Conservation (phyloP, 2,113 vertebrate species). For the Pimephales promelas region DNA sequence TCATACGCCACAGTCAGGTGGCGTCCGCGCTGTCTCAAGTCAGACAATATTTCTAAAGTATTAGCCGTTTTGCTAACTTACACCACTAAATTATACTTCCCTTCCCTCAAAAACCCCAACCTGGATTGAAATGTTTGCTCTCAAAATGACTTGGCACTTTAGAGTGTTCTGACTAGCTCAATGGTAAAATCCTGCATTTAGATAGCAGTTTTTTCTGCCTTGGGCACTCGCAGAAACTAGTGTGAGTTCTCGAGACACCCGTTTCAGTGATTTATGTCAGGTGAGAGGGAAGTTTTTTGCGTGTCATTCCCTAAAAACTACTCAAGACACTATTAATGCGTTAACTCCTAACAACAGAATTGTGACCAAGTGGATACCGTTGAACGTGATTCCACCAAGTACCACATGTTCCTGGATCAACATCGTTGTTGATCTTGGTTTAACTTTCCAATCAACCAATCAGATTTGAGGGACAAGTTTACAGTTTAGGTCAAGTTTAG, state of each 20-base stretch:
- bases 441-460: too few relatives aligned
- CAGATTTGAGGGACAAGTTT: too few relatives aligned
- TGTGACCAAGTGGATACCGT: slow-evolving; percentile 22
- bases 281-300: background rate
- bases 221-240: background rate
- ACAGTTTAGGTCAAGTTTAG: too few relatives aligned
- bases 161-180: background rate
- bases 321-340: too few relatives aligned
- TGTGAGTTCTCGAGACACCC: background rate
- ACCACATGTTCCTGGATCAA: too few relatives aligned
- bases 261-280: slow-evolving; percentile 12
- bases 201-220: too few relatives aligned
- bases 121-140: background rate
- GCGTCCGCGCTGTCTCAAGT: too few relatives aligned
- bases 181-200: too few relatives aligned
- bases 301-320: background rate
- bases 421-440: too few relatives aligned
- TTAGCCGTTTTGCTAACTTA: background rate
- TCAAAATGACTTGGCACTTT: background rate
- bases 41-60: too few relatives aligned
- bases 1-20: too few relatives aligned
- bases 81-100: background rate
- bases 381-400: too few relatives aligned
- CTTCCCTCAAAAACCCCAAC: background rate
- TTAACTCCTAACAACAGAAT: slow-evolving; percentile 23